Evolutionary conservation across 2,797 vertebrate genomes (phyloP), one percentile per base, ranked within the genome.

Genomic region (Hapalemur alaotrensis): DNA sequence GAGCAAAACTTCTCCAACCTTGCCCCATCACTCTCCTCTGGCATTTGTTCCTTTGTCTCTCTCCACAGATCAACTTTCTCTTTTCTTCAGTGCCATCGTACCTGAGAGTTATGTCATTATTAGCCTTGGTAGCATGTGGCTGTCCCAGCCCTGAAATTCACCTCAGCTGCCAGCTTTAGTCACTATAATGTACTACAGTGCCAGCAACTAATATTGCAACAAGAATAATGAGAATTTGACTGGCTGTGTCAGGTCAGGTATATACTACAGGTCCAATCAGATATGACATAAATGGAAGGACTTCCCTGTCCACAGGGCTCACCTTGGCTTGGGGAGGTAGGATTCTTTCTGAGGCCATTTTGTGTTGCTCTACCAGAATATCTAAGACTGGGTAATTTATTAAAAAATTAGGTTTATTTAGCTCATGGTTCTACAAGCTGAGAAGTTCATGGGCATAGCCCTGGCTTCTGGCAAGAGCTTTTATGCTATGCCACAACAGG

Each of bases 211-310:
- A n/a, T 78, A 88, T 65, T 9, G 63, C 7, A 18, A 65, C 32
- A n/a, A 46, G 35, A 88, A 54, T 18, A 78, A 18, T 4, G 28
- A 25, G 25, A 46, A 8, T 76, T 13, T 78, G 67, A 61, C 11
- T 14, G 13, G 7, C 10, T 65, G 30, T 0, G 20, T 91, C 41
- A 80, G 11, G 25, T 70, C 41, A 88, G 14, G 4, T 65, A 14
- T 7, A 0, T 52, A 63, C 8, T n/a, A 11, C 22, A 0, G 1
- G 4, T 52, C n/a, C 7, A 43, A 15, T 76, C 30, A 23, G 7
- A 54, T 32, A n/a, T 69, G 38, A 38, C 5, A 75, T 85, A 78
- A 57, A 41, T 54, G 13, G n/a, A 72, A 50, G 8, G 10, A 4
- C 15, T 73, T 32, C 18, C 6, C 22, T 67, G 28, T 0, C 6